Evolutionary conservation across 2,888 invertebrate species (phyloP).

Genomic region (Leucophenga montana): DNA sequence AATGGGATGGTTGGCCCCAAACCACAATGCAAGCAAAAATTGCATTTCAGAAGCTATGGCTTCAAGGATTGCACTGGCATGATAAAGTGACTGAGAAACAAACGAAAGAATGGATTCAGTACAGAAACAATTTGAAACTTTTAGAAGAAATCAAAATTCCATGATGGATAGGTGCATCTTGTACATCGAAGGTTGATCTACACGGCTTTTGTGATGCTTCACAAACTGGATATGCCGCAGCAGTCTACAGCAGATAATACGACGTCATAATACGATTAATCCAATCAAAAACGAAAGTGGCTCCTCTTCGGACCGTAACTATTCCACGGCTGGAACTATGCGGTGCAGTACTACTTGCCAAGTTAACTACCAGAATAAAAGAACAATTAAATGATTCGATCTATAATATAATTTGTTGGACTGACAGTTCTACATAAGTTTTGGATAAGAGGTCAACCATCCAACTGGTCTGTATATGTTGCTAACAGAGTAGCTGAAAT

Average conservation of each 20-base stretch:
- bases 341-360: constrained; percentile 25
- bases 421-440: not conserved
- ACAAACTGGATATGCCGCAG: constrained; percentile 1
- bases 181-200: not conserved
- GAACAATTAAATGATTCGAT: too few relatives aligned
- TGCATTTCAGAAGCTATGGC: constrained; percentile 30
- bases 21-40: constrained; percentile 14
- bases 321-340: constrained; percentile 30
- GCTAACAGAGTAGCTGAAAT: not conserved
- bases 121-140: not conserved
- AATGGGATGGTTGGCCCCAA: constrained; percentile 21
- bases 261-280: constrained; percentile 28
- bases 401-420: not conserved
- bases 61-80: constrained; percentile 31
- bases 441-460: not conserved
- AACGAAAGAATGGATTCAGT: constrained; percentile 20
- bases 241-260: not conserved
- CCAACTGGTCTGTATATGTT: not conserved
- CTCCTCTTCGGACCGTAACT: constrained; percentile 29
- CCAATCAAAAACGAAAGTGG: constrained; percentile 34
- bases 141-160: constrained; percentile 26
- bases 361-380: not conserved
- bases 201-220: constrained; percentile 34
- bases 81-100: constrained; percentile 13
- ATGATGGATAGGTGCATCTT: constrained; percentile 16